Evolutionary conservation across 2,888 invertebrate genomes (phyloP).

Genomic region (Drosophila prolongata): DNA sequence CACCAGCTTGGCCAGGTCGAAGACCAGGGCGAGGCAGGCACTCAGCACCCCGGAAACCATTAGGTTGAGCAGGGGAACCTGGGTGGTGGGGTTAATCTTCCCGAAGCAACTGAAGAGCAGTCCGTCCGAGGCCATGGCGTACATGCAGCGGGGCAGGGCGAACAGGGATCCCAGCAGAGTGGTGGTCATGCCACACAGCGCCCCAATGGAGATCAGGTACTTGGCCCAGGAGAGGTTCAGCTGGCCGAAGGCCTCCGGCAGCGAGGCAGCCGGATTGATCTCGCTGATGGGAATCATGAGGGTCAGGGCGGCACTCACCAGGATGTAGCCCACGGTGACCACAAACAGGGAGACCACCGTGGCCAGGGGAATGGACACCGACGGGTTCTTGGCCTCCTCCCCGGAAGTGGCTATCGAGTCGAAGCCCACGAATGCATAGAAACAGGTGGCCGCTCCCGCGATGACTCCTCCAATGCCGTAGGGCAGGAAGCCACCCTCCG

Average conservation of each 20-base stretch:
- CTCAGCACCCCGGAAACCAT: constrained; percentile 91
- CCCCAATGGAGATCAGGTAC: constrained; percentile 93
- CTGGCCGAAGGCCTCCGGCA: constrained; percentile 91
- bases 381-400: constrained; percentile 93
- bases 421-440: constrained; percentile 96
- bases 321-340: constrained; percentile 91
- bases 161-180: constrained; percentile 94
- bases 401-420: constrained; percentile 96
- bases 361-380: constrained; percentile 92
- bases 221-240: constrained; percentile 93
- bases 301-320: constrained; percentile 93
- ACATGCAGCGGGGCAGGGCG: constrained; percentile 93
- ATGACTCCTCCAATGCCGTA: constrained; percentile 91
- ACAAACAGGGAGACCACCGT: constrained; percentile 92
- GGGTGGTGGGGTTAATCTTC: constrained; percentile 91
- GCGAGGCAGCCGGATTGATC: constrained; percentile 91
- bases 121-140: constrained; percentile 96
- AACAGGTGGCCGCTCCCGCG: constrained; percentile 94
- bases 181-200: constrained; percentile 96
- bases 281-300: constrained; percentile 91
- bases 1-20: constrained; percentile 94
- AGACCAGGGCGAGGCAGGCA: constrained; percentile 91
- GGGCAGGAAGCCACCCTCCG: constrained; percentile 91
- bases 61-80: constrained; percentile 91
- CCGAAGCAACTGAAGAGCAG: constrained; percentile 92